A percentile compares a stretch with the other conserved stretches of the same genome.
Evolutionary conservation across 2,797 vertebrate genomes (phyloP).

Genomic region (Limnodromus scolopaceus): DNA sequence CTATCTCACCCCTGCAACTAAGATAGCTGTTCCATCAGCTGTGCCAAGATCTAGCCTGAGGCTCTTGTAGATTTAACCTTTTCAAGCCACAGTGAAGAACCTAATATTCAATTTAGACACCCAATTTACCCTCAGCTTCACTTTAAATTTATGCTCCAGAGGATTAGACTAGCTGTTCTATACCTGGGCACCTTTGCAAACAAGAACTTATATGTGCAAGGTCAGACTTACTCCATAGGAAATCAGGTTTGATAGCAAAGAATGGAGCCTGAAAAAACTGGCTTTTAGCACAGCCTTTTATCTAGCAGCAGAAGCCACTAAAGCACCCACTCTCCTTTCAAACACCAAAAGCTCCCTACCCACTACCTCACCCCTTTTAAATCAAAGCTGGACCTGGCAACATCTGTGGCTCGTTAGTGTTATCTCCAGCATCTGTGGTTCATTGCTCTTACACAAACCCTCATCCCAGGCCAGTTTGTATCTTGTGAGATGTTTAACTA

Average conservation of each 20-base stretch:
- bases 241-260: not conserved
- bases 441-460: not conserved
- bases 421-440: not conserved
- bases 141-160: not conserved
- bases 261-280: rapidly evolving
- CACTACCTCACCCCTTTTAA: not conserved
- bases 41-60: constrained; percentile 17
- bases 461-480: not conserved
- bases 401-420: not conserved
- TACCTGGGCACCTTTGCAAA: not conserved
- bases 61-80: constrained; percentile 34
- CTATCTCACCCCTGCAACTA: constrained; percentile 30
- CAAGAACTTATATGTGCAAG: not conserved
- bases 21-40: constrained; percentile 34
- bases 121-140: not conserved
- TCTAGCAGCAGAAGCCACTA: not conserved
- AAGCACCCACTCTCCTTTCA: not conserved
- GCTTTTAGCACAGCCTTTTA: rapidly evolving
- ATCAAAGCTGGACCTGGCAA: not conserved
- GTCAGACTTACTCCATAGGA: not conserved
- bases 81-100: not conserved
- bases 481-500: not conserved
- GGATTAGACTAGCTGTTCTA: not conserved
- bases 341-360: not conserved
- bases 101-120: not conserved